phyloP scores from a whole-genome alignment of 2,113 vertebrate species.

The Cynocephalus volans region DNA sequence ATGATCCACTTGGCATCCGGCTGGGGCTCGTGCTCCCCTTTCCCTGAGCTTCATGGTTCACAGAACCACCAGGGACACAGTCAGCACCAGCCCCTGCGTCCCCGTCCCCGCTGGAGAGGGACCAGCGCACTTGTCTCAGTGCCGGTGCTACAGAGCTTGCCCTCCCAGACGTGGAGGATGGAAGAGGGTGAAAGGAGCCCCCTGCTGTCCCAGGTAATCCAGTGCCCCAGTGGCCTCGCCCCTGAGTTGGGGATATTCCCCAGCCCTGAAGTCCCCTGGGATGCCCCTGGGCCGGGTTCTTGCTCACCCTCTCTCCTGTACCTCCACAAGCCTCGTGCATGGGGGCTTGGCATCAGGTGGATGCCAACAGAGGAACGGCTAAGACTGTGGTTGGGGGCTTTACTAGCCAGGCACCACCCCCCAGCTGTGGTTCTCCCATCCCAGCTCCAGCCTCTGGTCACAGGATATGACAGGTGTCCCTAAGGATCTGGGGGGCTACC shows the following conservation, averaged over 20 bases:
- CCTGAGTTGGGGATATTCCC: not conserved
- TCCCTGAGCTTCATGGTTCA: not conserved
- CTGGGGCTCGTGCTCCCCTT: not conserved
- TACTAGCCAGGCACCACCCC: not conserved
- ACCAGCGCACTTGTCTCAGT: not conserved
- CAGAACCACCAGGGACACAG: not conserved
- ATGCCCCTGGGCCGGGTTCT: not conserved
- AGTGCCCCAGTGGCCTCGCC: fast-evolving
- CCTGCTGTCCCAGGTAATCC: constrained; percentile 93
- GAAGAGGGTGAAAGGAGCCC: constrained; percentile 88
- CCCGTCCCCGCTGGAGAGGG: not conserved
- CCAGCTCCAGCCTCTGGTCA: fast-evolving
- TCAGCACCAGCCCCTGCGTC: not conserved
- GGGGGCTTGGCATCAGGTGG: not conserved
- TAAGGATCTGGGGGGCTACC: not conserved
- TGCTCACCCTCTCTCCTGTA: fast-evolving
- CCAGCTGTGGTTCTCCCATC: not conserved
- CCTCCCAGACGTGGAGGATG: constrained; percentile 52
- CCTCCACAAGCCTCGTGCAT: not conserved
- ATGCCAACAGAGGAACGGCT: not conserved
- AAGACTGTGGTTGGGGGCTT: not conserved
- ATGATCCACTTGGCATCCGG: constrained; percentile 37
- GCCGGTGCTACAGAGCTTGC: not conserved
- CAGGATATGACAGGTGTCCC: not conserved
- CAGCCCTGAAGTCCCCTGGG: not conserved